Evolutionary conservation across 2,113 vertebrate genomes (phyloP).

Genomic region (Odontesthes bonariensis): DNA sequence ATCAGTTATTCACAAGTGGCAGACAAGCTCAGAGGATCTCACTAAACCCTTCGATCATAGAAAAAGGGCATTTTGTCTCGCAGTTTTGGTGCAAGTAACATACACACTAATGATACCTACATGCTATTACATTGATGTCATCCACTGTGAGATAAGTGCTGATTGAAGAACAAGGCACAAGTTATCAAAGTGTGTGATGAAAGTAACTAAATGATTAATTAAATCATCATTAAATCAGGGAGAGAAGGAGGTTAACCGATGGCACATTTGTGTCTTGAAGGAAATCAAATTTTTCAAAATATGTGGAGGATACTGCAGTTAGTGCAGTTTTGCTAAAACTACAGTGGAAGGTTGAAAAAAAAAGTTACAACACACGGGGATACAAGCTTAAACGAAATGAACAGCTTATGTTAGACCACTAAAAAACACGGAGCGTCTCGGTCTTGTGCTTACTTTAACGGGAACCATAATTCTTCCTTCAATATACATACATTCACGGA

Average conservation of each 20-base stretch:
- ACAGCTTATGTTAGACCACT: background rate
- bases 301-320: too few species aligned
- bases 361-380: too few species aligned
- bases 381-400: too few species aligned
- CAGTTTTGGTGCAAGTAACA: slow-evolving; percentile 13
- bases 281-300: background rate
- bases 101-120: background rate
- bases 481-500: background rate
- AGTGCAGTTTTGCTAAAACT: too few species aligned
- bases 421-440: too few species aligned
- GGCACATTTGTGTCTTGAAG: background rate
- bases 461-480: background rate
- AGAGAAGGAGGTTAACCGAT: slow-evolving; percentile 9
- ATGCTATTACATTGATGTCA: slow-evolving; percentile 28
- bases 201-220: slow-evolving; percentile 7
- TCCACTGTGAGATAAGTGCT: slow-evolving; percentile 19
- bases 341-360: too few species aligned
- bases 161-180: slow-evolving; percentile 28
- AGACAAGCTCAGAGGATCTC: slow-evolving; percentile 60
- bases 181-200: slow-evolving; percentile 14
- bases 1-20: slow-evolving; percentile 72
- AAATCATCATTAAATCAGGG: slow-evolving; percentile 5
- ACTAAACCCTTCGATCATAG: slow-evolving; percentile 58
- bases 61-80: slow-evolving; percentile 60
- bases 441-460: too few species aligned